These are phyloP conservation scores for Chloromyia formosa DNA, from an alignment of 2,888 invertebrate genomes.

Conservation along the genomic window DNA sequence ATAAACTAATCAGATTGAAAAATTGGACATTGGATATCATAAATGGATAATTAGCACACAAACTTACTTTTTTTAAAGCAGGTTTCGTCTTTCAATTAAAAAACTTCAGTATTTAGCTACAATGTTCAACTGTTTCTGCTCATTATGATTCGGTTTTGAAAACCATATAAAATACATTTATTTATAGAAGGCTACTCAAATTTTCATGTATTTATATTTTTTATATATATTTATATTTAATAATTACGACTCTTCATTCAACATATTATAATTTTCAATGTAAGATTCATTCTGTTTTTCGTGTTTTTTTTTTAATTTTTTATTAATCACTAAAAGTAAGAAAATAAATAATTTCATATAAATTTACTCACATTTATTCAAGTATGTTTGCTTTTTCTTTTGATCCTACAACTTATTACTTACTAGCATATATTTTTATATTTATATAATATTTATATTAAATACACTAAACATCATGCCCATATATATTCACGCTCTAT, in stretches of 20 bases:
- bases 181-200: background rate
- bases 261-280: slow-evolving; percentile 8
- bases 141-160: too few relatives aligned
- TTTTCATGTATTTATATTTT: background rate
- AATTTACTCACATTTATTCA: slow-evolving; percentile 38
- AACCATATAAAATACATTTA: too few relatives aligned
- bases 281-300: background rate
- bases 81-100: too few relatives aligned
- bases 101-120: too few relatives aligned
- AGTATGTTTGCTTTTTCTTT: slow-evolving; percentile 12
- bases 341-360: slow-evolving; percentile 42
- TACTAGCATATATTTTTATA: too few relatives aligned
- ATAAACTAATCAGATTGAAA: too few relatives aligned
- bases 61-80: too few relatives aligned
- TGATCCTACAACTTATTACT: slow-evolving; percentile 24
- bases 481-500: slow-evolving; percentile 32
- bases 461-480: background rate
- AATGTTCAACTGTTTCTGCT: too few relatives aligned
- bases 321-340: slow-evolving; percentile 39
- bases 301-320: too few relatives aligned
- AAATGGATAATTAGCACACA: too few relatives aligned
- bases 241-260: background rate
- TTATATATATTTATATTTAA: background rate
- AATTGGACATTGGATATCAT: too few relatives aligned
- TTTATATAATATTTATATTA: too few relatives aligned